phyloP scores from a whole-genome alignment of 2,113 vertebrate species.

The Poeciliopsis retropinna region DNA sequence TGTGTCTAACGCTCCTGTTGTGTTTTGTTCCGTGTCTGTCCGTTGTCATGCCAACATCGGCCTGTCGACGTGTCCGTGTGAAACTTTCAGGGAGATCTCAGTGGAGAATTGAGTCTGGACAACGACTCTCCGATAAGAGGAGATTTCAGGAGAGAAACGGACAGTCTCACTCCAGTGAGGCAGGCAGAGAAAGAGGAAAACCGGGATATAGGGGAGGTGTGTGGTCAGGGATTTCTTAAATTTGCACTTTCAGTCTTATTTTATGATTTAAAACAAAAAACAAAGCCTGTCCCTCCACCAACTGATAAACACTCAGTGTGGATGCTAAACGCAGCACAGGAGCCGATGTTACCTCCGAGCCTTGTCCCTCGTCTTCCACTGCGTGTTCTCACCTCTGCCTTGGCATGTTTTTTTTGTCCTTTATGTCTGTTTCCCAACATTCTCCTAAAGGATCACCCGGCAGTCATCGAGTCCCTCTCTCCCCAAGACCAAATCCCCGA shows the following conservation, averaged over 20 bases:
- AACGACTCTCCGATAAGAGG: constrained; percentile 76
- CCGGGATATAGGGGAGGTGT: constrained; percentile 14
- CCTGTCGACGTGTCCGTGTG: constrained; percentile 18
- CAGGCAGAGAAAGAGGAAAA: constrained; percentile 37
- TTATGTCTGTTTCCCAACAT: constrained; percentile 30
- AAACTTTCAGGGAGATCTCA: constrained; percentile 82
- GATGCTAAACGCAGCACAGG: too few relatives aligned
- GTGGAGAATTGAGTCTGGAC: constrained; percentile 86
- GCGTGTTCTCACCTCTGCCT: constrained; percentile 14
- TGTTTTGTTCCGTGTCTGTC: constrained; percentile 35
- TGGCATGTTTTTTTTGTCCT: constrained; percentile 32
- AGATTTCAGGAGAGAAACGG: constrained; percentile 76
- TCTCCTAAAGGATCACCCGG: constrained; percentile 65
- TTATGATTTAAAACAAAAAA: not conserved
- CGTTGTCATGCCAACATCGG: constrained; percentile 7
- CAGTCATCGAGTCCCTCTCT: constrained; percentile 69
- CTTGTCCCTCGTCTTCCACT: constrained; percentile 16
- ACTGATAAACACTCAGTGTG: too few relatives aligned
- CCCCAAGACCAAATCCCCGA: constrained; percentile 72
- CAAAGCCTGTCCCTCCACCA: too few relatives aligned
- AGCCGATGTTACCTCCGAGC: not conserved
- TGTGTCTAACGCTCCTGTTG: constrained; percentile 59
- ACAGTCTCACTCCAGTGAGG: constrained; percentile 73
- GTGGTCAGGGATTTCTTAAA: not conserved
- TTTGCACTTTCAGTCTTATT: not conserved